Conservation (phyloP, 2,113 vertebrate species). For the Sander lucioperca region DNA sequence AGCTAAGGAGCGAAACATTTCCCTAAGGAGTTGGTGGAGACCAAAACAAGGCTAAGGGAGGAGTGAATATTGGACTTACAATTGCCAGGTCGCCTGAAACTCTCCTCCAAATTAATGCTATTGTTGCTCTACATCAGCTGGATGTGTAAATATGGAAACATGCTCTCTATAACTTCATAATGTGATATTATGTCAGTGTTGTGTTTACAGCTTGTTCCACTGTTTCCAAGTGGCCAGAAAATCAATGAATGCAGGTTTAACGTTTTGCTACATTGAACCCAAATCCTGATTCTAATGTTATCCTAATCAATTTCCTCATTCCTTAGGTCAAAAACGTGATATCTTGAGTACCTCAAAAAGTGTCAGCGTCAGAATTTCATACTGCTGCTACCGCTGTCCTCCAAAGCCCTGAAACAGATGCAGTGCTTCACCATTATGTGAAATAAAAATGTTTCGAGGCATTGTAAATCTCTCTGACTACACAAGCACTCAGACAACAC, state of each 20-base stretch:
- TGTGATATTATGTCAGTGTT: not conserved
- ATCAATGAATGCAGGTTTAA: not conserved
- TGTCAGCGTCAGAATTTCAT: constrained; percentile 23
- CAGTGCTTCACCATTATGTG: constrained; percentile 9
- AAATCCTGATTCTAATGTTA: not conserved
- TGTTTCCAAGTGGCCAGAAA: not conserved
- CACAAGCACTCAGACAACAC: constrained; percentile 45
- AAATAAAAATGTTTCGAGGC: constrained; percentile 33
- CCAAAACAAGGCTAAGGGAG: too few relatives aligned
- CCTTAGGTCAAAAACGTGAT: not conserved
- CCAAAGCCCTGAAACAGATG: constrained; percentile 33
- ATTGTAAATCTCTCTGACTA: constrained; percentile 53
- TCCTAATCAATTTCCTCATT: not conserved
- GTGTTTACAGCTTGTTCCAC: constrained; percentile 6
- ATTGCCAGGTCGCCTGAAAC: not conserved
- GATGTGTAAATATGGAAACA: not conserved
- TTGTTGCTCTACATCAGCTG: not conserved
- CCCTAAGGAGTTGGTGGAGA: too few relatives aligned
- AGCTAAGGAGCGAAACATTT: not conserved
- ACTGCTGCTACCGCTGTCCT: not conserved
- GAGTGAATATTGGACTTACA: not conserved
- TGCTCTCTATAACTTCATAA: not conserved
- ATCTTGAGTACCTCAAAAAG: not conserved
- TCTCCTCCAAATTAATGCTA: not conserved
- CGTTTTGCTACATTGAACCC: not conserved